phyloP scores from a whole-genome alignment of 2,113 vertebrate species.

The Nannobrachium achirus region DNA sequence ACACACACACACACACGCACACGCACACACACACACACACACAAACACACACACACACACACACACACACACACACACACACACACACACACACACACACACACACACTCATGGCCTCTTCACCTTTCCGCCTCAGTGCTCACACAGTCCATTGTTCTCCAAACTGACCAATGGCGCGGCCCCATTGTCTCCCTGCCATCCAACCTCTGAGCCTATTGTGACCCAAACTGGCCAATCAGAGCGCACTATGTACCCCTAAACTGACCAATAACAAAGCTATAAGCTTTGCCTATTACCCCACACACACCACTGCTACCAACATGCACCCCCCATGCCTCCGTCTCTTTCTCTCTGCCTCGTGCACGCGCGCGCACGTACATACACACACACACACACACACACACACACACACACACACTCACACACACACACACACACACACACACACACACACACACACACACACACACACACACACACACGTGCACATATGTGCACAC shows the following conservation, averaged over 20 bases:
- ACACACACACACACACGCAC: not conserved
- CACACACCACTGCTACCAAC: no score
- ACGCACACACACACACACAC: not conserved
- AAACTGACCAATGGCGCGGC: constrained; percentile 35
- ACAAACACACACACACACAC: not conserved
- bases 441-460: not conserved
- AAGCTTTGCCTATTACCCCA: no score
- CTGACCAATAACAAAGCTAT: constrained; percentile 5
- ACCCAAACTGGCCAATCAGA: constrained; percentile 42
- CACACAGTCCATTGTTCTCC: constrained; percentile 49
- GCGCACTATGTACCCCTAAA: not conserved
- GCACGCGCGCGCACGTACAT: no score
- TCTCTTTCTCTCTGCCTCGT: no score
- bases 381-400: no score
- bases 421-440: constrained; percentile 4
- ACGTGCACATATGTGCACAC: no score
- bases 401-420: constrained; percentile 12
- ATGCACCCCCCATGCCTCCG: no score
- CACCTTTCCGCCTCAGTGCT: constrained; percentile 47
- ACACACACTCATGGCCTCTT: constrained; percentile 30
- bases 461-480: not conserved
- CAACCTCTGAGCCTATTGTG: constrained; percentile 49
- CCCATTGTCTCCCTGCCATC: constrained; percentile 28
- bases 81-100: constrained; percentile 2
- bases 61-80: not conserved